phyloP scores from a whole-genome alignment of 2,888 invertebrate genomes.

The Colostygia pectinataria region DNA sequence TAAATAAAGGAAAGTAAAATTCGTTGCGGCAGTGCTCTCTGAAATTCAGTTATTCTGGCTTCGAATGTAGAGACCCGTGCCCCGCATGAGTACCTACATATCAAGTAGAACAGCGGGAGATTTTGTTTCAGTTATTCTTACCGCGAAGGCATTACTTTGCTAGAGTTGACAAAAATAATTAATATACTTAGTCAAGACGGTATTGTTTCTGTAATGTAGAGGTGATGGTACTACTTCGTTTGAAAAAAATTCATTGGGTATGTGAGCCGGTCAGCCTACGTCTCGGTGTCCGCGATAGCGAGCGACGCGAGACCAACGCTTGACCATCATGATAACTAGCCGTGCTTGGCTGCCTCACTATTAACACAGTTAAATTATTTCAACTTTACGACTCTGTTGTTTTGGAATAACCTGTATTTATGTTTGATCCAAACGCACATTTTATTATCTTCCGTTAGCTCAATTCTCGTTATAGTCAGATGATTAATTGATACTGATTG shows the following conservation, averaged over 20 bases:
- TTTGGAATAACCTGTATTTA: conserved; percentile 14
- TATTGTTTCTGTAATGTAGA: background rate
- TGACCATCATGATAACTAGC: conserved; percentile 30
- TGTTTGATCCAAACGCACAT: conserved; percentile 8
- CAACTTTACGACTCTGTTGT: conserved; percentile 14
- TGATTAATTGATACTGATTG: conserved; percentile 6
- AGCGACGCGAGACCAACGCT: conserved; percentile 60
- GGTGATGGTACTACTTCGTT: conserved; percentile 11
- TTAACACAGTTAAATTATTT: conserved; percentile 24
- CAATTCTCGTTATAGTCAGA: conserved; percentile 6
- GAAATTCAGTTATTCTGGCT: conserved; percentile 16
- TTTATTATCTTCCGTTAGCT: conserved; percentile 3
- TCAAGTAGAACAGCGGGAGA: background rate
- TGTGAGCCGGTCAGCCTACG: conserved; percentile 32
- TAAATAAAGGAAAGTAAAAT: background rate
- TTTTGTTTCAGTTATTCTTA: conserved; percentile 8
- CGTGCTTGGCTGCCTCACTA: conserved; percentile 28
- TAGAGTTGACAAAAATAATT: background rate
- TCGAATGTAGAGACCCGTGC: conserved; percentile 4
- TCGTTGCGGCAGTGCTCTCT: background rate
- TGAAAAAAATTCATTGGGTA: conserved; percentile 30
- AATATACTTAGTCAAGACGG: background rate
- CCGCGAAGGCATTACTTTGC: background rate
- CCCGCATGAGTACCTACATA: background rate
- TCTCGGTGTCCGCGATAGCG: conserved; percentile 62